Conservation (phyloP, 2,797 vertebrate genomes). For the Amazona finschi region DNA sequence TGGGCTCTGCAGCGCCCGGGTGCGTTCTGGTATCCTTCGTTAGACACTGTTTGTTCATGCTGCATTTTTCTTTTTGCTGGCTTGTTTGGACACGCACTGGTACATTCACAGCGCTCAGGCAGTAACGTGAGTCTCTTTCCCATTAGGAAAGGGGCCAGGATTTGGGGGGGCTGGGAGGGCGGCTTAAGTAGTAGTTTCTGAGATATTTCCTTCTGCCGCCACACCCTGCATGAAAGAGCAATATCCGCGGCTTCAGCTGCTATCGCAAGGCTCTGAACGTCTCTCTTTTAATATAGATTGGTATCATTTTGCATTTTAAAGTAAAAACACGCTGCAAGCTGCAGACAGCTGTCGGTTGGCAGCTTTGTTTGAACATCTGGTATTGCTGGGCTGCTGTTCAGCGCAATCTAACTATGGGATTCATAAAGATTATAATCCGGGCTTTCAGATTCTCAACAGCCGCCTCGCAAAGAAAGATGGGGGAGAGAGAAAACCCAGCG, state of each 20-base stretch:
- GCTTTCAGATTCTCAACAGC: constrained; percentile 72
- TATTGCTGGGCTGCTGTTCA: constrained; percentile 72
- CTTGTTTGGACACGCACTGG: constrained; percentile 65
- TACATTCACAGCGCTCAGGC: constrained; percentile 56
- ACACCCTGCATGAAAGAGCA: constrained; percentile 59
- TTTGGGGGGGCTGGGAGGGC: constrained; percentile 23
- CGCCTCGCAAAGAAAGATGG: constrained; percentile 16
- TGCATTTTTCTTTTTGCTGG: constrained; percentile 63
- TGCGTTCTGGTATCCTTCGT: constrained; percentile 34
- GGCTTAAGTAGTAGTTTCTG: constrained; percentile 57
- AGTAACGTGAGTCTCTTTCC: constrained; percentile 64
- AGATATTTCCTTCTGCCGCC: constrained; percentile 59
- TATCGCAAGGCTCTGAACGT: constrained; percentile 48
- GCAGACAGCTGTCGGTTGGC: constrained; percentile 76
- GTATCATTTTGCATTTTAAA: constrained; percentile 73
- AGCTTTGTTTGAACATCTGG: constrained; percentile 77
- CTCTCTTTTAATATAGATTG: constrained; percentile 70
- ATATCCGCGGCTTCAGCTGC: constrained; percentile 41
- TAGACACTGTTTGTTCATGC: constrained; percentile 42
- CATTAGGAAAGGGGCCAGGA: constrained; percentile 66
- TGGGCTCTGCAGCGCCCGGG: not conserved
- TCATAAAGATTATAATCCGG: constrained; percentile 76
- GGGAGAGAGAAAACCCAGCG: not conserved
- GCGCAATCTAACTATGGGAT: constrained; percentile 70
- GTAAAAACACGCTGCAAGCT: constrained; percentile 71